phyloP scores from a whole-genome alignment of 2,113 vertebrate genomes.

The Colinus virginianus region DNA sequence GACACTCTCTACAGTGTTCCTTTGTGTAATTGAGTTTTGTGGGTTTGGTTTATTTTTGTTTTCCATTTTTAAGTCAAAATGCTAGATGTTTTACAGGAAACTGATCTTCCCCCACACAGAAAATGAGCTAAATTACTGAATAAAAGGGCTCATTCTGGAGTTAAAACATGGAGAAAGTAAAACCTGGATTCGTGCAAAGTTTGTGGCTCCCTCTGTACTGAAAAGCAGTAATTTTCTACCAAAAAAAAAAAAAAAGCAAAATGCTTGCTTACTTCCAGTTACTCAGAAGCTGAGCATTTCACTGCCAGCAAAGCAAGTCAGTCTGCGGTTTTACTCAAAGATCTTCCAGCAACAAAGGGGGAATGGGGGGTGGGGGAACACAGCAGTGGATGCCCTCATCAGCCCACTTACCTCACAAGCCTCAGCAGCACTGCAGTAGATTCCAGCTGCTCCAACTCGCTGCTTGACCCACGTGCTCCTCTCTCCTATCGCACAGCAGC shows the following conservation, averaged over 20 bases:
- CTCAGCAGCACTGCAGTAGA: neutral
- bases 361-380: too few species aligned
- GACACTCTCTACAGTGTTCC: neutral
- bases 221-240: neutral
- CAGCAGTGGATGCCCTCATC: neutral
- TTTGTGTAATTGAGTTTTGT: neutral
- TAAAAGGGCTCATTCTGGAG: neutral
- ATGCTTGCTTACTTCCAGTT: neutral
- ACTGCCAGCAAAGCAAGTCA: neutral
- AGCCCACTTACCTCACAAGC: neutral
- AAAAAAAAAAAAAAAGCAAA: neutral
- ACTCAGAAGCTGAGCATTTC: neutral
- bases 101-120: neutral
- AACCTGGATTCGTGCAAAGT: neutral
- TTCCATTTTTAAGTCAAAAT: neutral
- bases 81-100: neutral
- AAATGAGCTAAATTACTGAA: neutral
- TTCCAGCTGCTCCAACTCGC: neutral
- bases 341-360: neutral
- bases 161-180: neutral
- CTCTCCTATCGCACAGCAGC: neutral
- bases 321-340: neutral
- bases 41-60: neutral
- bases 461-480: rapidly evolving
- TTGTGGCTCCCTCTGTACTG: neutral